A percentile compares a stretch with the other conserved stretches of the same genome.
Conservation (phyloP, 2,888 invertebrate genomes). For the Heliconius aoede region DNA sequence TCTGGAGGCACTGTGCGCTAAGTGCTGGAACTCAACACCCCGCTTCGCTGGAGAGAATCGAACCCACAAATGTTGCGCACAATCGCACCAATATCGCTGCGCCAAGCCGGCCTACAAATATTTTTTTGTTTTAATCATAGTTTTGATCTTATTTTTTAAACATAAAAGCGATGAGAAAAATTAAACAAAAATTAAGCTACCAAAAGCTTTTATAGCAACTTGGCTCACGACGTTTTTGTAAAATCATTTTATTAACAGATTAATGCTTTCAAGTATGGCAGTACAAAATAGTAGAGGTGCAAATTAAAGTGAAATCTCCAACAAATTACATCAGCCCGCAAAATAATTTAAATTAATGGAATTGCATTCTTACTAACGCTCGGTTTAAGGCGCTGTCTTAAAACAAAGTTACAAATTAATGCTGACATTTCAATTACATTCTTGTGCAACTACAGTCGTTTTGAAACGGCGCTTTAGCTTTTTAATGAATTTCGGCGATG, state of each 20-base stretch:
- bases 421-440: constrained; percentile 81
- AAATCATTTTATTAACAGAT: not conserved
- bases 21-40: too few species aligned
- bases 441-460: constrained; percentile 68
- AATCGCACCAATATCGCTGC: too few species aligned
- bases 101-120: too few species aligned
- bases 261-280: constrained; percentile 33
- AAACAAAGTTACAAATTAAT: constrained; percentile 75
- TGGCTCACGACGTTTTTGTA: constrained; percentile 1
- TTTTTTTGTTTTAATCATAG: too few species aligned
- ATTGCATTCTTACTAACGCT: constrained; percentile 60
- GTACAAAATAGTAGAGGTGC: constrained; percentile 42
- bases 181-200: too few species aligned
- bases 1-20: too few species aligned
- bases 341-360: constrained; percentile 68
- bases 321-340: constrained; percentile 59
- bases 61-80: too few species aligned
- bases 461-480: constrained; percentile 42
- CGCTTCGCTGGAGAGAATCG: too few species aligned
- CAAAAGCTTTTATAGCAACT: not conserved
- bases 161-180: too few species aligned
- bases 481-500: constrained; percentile 52
- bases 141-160: too few species aligned
- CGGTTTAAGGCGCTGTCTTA: constrained; percentile 56
- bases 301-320: constrained; percentile 60